Percentiles rank a stretch among this genome's conserved stretches.
Conservation (phyloP, 1,140 invertebrate species). For the Calycopis cecrops region DNA sequence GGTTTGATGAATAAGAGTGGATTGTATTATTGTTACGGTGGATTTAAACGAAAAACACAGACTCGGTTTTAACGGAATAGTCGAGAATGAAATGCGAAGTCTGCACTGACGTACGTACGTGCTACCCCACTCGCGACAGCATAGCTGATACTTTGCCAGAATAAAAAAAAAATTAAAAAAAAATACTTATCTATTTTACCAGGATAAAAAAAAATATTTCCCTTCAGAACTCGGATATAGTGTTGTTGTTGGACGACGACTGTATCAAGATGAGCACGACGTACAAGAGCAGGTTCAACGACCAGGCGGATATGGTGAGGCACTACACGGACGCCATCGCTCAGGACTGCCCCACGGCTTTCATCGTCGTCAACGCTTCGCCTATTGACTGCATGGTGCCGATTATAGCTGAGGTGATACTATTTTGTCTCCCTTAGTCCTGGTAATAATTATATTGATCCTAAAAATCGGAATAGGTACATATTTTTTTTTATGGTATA, state of each 20-base stretch:
- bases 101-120: too few species aligned
- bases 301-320: constrained; percentile 56
- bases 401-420: constrained; percentile 50
- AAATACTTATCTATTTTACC: too few species aligned
- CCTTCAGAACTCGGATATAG: constrained; percentile 57
- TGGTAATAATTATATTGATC: not conserved
- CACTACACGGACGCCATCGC: constrained; percentile 53
- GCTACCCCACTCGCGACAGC: too few species aligned
- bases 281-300: constrained; percentile 41
- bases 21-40: too few species aligned
- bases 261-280: constrained; percentile 40
- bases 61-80: too few species aligned
- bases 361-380: constrained; percentile 51
- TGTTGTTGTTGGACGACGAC: constrained; percentile 51
- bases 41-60: too few species aligned
- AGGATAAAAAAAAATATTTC: not conserved
- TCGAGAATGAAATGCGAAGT: too few species aligned
- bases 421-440: not conserved
- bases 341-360: constrained; percentile 56
- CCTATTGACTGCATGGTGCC: constrained; percentile 68
- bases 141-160: too few species aligned
- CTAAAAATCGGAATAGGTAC: too few species aligned
- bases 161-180: too few species aligned
- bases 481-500: too few species aligned
- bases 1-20: too few species aligned